These are phyloP conservation scores for Nowickia ferox DNA, from an alignment of 2,888 invertebrate genomes.

Conservation along the genomic window DNA sequence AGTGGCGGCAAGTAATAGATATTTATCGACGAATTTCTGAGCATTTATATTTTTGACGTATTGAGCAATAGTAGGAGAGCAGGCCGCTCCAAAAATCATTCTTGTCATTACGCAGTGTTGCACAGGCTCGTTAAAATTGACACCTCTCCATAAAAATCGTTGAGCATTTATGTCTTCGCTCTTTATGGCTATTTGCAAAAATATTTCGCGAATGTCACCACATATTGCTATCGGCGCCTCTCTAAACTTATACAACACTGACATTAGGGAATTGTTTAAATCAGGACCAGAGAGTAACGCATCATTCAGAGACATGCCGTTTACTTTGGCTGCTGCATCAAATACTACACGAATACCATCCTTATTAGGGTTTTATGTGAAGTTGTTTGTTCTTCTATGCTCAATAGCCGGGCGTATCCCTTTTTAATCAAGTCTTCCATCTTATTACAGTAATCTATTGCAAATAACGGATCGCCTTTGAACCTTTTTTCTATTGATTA, in stretches of 20 bases:
- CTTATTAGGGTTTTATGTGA: conserved; percentile 23
- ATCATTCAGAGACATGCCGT: conserved; percentile 43
- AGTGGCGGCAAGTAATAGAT: conserved; percentile 42
- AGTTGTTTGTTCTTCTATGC: background rate
- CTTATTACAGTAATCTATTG: background rate
- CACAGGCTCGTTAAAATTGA: background rate
- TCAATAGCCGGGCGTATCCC: background rate
- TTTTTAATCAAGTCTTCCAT: conserved; percentile 10
- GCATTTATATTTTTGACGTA: conserved; percentile 57
- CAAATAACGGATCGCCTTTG: background rate
- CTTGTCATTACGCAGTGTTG: conserved; percentile 50
- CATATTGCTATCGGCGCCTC: conserved; percentile 34
- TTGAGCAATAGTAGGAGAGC: conserved; percentile 61
- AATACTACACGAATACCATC: conserved; percentile 19
- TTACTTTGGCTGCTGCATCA: conserved; percentile 34
- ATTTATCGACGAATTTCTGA: conserved; percentile 33
- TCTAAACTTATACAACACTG: conserved; percentile 49
- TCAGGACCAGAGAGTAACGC: conserved; percentile 41
- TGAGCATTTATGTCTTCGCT: conserved; percentile 75
- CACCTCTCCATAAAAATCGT: conserved; percentile 73
- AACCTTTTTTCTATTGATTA: background rate
- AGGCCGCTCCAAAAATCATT: conserved; percentile 48
- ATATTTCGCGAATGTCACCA: conserved; percentile 49
- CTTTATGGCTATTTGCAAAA: conserved; percentile 36
- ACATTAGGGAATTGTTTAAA: conserved; percentile 15